Evolutionary conservation across 2,888 invertebrate species (phyloP), one percentile per base, ranked within the genome.

Genomic region (Clepsis dumicolana): DNA sequence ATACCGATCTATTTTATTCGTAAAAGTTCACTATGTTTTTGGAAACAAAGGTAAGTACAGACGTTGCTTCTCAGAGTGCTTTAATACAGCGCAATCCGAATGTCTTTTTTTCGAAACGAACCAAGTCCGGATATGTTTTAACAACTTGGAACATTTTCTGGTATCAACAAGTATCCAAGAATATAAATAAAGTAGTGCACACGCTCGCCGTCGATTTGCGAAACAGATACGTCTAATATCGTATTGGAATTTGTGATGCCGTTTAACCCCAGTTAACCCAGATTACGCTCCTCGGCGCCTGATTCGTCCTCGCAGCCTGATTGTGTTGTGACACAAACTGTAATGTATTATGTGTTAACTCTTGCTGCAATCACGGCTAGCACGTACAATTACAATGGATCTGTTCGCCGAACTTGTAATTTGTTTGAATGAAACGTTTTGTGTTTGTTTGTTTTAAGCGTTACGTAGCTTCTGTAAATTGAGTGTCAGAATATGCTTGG

Each of bases 201-300:
- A 72, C 80, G 80, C 82, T 86, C 85, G 82, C 82, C 86, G 89
- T 88, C 88, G 92, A 91, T 92, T 92, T 91, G 89, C 92, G 93
- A 91, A 90, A 91, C 91, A 91, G 93, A 93, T 93, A 92, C 90
- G 90, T 94, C 92, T 94, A 94, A 94, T 94, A 92, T 94, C 94
- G 94, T 94, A 94, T 94, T 94, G 95, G 95, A 95, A 95, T 95
- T 94, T 95, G 94, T 94, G 94, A 94, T 94, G 95, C 94, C 94
- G 95, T 95, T 95, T 95, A 95, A 95, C 95, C 95, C 95, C 95
- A 94, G 95, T 95, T 95, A 95, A 95, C 95, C 95, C 94, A 95
- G 95, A 95, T 95, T 95, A 95, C 94, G 93, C 88, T 90, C 87
- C 93, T 91, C 93, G 91, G 87, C 93, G 90, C 93, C 92, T 93